Evolutionary conservation across 2,113 vertebrate species (phyloP).

Genomic region (Piliocolobus tephrosceles): DNA sequence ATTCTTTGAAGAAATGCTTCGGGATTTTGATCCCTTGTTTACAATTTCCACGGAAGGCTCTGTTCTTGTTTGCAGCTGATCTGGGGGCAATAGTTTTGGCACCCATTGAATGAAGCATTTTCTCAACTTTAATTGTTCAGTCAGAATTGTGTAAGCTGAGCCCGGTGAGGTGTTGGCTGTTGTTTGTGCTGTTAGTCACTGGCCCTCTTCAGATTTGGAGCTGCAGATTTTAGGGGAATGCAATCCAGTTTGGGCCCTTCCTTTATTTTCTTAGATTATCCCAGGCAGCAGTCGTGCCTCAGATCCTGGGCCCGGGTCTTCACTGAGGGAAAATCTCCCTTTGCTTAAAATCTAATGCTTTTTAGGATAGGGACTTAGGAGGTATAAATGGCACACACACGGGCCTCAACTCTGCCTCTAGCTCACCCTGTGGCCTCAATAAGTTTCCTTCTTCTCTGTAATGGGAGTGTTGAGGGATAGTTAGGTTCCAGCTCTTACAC

Average conservation of each 20-base stretch:
- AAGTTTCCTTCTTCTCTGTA: neutral
- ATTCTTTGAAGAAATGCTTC: neutral
- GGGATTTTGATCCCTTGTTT: neutral
- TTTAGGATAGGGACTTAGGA: neutral
- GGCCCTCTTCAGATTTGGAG: neutral
- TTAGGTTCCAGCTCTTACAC: neutral
- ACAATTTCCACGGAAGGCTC: neutral
- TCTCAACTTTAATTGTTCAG: neutral
- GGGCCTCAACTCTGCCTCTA: neutral
- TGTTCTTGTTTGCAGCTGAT: neutral
- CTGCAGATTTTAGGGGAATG: neutral
- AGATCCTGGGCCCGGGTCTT: neutral
- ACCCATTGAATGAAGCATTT: neutral
- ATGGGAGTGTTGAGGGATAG: neutral
- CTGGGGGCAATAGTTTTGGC: neutral
- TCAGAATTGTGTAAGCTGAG: neutral
- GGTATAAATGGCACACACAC: neutral
- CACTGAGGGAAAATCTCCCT: neutral
- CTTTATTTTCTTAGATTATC: neutral
- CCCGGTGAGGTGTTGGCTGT: neutral
- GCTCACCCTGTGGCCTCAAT: neutral
- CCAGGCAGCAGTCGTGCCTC: neutral
- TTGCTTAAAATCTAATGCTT: neutral
- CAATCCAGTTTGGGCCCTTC: neutral
- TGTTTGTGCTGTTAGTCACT: neutral